Evolutionary conservation across 2,888 invertebrate genomes (phyloP), one percentile per base, ranked within the genome.

Genomic region (Hyppa rectilinea): DNA sequence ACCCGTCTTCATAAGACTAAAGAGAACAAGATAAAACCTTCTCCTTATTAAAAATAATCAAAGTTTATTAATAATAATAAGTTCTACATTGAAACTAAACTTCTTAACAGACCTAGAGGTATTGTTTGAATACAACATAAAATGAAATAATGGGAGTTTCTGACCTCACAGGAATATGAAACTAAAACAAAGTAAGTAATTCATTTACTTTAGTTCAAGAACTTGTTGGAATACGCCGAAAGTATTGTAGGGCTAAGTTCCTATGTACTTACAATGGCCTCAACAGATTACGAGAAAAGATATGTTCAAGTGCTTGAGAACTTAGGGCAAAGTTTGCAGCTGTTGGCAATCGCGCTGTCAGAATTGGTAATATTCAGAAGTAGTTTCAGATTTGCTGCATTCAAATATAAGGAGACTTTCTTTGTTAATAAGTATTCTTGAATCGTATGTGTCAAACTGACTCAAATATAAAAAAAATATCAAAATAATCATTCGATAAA

Each of bases 331-430:
- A 77, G 55, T 77, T 80, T 38, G 31, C 47, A 80, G 61, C 64
- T 75, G 58, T 55, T n/a, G 36, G 47, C 49, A 43, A 52, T 50
- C 20, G 49, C 50, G 58, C 1, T 62, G 53, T 31, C 47, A 38
- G 71, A 36, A 50, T 40, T 53, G 47, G 36, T 66, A 74, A 74
- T 73, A 53, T 55, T 60, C 34, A 45, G 12, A 60, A 60, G 29
- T 50, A 47, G 59, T 72, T 63, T 47, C 23, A 56, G 20, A 71
- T 50, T 47, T 75, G 14, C 60, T 72, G 73, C 40, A 72, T 78
- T 64, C 29, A n/a, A 55, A 60, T 66, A 14, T 47, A 20, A 55
- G 29, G 34, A 40, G 58, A 40, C n/a, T 40, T 56, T 45, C 2
- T 31, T 45, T 4, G 12, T 34, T 47, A 50, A 52, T 52, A 64